Conservation (phyloP, 2,113 vertebrate species). For the Nanger granti region DNA sequence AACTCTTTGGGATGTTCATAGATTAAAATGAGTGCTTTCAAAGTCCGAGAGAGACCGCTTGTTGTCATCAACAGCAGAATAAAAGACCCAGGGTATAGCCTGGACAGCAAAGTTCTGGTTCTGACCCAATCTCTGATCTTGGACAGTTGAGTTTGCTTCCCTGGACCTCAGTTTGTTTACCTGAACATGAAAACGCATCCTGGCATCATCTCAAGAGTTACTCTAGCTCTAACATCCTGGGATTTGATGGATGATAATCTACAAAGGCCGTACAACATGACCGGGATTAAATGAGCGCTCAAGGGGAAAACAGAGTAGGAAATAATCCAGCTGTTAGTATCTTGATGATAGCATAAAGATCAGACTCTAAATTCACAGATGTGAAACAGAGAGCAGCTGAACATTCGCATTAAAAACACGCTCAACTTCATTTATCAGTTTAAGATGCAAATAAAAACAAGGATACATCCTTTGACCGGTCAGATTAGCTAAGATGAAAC, state of each 20-base stretch:
- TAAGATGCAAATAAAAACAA: background rate
- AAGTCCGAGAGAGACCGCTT: constrained; percentile 30
- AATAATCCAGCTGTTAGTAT: background rate
- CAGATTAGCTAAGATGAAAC: background rate
- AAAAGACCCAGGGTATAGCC: background rate
- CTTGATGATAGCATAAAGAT: background rate
- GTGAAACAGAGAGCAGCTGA: background rate
- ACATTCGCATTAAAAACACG: background rate
- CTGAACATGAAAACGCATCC: background rate
- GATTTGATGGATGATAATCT: background rate
- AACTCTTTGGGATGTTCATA: constrained; percentile 30
- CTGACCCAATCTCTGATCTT: too few relatives aligned
- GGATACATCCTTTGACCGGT: background rate
- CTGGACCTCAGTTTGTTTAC: background rate
- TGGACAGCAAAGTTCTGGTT: fast-evolving
- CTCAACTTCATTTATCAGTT: background rate
- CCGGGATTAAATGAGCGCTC: background rate
- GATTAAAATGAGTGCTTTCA: constrained; percentile 17
- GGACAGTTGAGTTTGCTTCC: background rate
- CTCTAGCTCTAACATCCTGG: background rate
- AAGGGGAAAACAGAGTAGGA: background rate
- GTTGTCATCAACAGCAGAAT: background rate
- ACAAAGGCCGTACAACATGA: fast-evolving
- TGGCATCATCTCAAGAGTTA: too few relatives aligned
- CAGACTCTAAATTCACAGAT: background rate